phyloP scores from a whole-genome alignment of 2,888 invertebrate genomes.

The Poecilobothrus nobilitatus region DNA sequence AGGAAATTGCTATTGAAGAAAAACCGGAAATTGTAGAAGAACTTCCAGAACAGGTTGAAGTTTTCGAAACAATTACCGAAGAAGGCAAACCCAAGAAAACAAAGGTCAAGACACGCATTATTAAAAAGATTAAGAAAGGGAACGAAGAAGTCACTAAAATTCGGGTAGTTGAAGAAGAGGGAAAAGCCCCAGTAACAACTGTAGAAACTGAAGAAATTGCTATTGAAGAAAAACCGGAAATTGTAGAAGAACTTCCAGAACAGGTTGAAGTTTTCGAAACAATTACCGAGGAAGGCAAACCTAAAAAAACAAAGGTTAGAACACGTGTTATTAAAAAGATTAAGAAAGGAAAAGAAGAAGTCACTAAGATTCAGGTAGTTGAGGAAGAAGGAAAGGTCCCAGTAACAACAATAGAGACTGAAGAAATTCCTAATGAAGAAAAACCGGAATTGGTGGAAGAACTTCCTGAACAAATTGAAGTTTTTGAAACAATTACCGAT shows the following conservation, averaged over 20 bases:
- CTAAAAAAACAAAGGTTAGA: slow-evolving; percentile 30
- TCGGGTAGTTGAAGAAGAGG: slow-evolving; percentile 38
- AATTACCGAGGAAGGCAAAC: slow-evolving; percentile 36
- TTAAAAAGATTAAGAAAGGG: slow-evolving; percentile 35
- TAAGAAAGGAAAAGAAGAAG: slow-evolving; percentile 34
- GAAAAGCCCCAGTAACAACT: slow-evolving; percentile 35
- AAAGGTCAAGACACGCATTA: not conserved
- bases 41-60: slow-evolving; percentile 30
- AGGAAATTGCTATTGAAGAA: slow-evolving; percentile 26
- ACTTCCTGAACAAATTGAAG: slow-evolving; percentile 36
- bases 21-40: slow-evolving; percentile 30
- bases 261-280: slow-evolving; percentile 26
- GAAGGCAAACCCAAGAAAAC: slow-evolving; percentile 9
- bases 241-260: slow-evolving; percentile 33
- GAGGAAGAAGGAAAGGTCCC: slow-evolving; percentile 38
- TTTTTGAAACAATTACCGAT: slow-evolving; percentile 37
- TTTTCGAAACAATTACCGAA: not conserved
- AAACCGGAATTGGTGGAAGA: slow-evolving; percentile 22
- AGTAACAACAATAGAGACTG: slow-evolving; percentile 31
- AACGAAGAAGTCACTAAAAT: slow-evolving; percentile 40
- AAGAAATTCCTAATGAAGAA: slow-evolving; percentile 29
- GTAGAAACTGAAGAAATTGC: slow-evolving; percentile 32
- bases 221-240: slow-evolving; percentile 28
- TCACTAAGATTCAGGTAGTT: slow-evolving; percentile 42
- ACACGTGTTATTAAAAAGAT: slow-evolving; percentile 30